Evolutionary conservation across 2,888 invertebrate genomes (phyloP), one percentile per base, ranked within the genome.

Genomic region (Coelinius sp.): DNA sequence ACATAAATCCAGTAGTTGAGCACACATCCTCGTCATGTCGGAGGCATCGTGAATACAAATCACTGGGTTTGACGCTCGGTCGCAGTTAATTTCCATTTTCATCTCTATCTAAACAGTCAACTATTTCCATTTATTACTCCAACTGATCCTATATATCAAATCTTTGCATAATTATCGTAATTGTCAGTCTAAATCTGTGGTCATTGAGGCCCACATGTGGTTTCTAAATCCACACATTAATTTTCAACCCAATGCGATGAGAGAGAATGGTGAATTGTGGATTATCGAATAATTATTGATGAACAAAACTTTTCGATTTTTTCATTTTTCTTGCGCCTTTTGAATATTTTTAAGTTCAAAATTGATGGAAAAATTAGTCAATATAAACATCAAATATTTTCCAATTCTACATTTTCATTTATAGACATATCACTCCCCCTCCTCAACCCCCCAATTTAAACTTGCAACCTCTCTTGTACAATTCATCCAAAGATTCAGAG

Each of bases 61-160:
- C 86, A 86, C 86, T 86, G 85, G 82, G 81, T 79, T 81, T 83
- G 83, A 85, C 85, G 85, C 85, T 80, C 81, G 85, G 86, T 81
- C 83, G 85, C 86, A 85, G 86, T 86, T 87, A 84, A 87, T 87
- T 87, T 86, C 85, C 85, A 86, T 84, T 82, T 83, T 77, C 77
- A 65, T 65, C 56, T n/a, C 64, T 74, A 38, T 64, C 69, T 62
- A 73, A 53, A 68, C 69, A 68, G 41, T 41, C 49, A 53, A 66
- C 63, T 64, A 56, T 53, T 56, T 56, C 70, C 65, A 70, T 70
- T 70, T 56, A 63, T 38, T 46, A 49, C 31, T 22, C 44, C 24
- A 25, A 44, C 44, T 17, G 46, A 67, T 38, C 27, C 52, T 52
- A 52, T 25, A 49, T 10, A 67, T 67, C 22, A 46, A 49, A 35